Percentiles rank a stretch among this genome's conserved stretches.
These are phyloP conservation scores for Eulemur rubriventer DNA, from an alignment of 2,797 vertebrate genomes.

Conservation along the genomic window DNA sequence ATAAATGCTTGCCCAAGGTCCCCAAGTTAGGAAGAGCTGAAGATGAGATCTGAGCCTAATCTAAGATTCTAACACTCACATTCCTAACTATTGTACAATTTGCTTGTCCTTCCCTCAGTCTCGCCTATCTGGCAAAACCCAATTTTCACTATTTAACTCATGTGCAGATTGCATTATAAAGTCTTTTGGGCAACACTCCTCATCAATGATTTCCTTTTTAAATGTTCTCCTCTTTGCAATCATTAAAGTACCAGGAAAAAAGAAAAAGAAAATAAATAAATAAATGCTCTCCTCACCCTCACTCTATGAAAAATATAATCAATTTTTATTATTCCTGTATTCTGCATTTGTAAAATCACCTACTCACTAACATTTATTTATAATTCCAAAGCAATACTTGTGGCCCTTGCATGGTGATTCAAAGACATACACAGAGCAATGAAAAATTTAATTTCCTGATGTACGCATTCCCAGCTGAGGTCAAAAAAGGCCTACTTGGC, in stretches of 20 bases:
- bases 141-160: not conserved
- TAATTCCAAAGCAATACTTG: not conserved
- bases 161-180: not conserved
- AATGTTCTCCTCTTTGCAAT: too few species aligned
- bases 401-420: not conserved
- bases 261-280: too few species aligned
- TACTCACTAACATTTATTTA: not conserved
- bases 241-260: too few species aligned
- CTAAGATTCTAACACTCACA: not conserved
- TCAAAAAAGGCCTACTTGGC: not conserved
- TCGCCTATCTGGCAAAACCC: not conserved
- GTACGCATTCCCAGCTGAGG: not conserved
- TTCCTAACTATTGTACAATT: not conserved
- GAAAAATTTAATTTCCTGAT: not conserved
- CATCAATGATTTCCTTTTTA: not conserved
- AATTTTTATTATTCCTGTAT: not conserved
- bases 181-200: not conserved
- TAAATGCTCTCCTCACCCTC: not conserved
- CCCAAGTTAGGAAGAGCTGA: not conserved
- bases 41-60: not conserved
- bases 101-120: not conserved
- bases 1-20: not conserved
- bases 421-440: not conserved
- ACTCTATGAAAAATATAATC: not conserved
- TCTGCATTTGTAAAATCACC: not conserved